phyloP scores from a whole-genome alignment of 2,113 vertebrate genomes.

The Rhombomys opimus region DNA sequence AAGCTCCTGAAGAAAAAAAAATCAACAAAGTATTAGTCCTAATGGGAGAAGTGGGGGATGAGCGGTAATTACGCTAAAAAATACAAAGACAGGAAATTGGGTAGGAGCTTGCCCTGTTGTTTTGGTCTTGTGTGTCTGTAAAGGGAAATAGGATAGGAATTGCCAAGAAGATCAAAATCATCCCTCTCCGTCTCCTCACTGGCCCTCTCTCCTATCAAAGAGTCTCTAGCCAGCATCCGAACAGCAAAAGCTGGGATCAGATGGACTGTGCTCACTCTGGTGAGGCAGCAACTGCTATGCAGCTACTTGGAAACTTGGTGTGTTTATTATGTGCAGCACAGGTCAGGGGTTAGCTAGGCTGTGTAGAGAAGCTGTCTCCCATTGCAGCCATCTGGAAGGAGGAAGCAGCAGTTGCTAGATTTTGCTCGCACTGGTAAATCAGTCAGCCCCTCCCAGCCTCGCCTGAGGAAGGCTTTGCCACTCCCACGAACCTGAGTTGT shows the following conservation, averaged over 20 bases:
- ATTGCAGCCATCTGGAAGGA: background rate
- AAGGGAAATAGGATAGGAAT: conserved; percentile 38
- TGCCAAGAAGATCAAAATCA: background rate
- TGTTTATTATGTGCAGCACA: background rate
- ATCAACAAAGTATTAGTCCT: conserved; percentile 58
- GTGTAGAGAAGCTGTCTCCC: background rate
- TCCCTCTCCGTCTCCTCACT: background rate
- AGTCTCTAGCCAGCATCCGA: background rate
- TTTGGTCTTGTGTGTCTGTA: conserved; percentile 19
- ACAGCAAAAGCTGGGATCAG: background rate
- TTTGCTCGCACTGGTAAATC: background rate
- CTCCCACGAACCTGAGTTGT: background rate
- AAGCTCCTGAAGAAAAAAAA: conserved; percentile 61
- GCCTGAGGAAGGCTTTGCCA: background rate
- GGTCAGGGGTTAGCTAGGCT: background rate
- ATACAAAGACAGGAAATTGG: conserved; percentile 44
- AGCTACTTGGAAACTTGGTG: background rate
- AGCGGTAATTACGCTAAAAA: conserved; percentile 54
- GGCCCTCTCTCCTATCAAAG: background rate
- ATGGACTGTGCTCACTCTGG: background rate
- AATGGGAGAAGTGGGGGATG: conserved; percentile 52
- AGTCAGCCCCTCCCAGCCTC: background rate
- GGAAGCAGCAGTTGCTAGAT: background rate
- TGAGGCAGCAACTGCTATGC: background rate
- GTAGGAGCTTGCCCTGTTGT: conserved; percentile 18